These are phyloP conservation scores for Alfaro cultratus DNA, from an alignment of 2,797 vertebrate species.

Conservation along the genomic window DNA sequence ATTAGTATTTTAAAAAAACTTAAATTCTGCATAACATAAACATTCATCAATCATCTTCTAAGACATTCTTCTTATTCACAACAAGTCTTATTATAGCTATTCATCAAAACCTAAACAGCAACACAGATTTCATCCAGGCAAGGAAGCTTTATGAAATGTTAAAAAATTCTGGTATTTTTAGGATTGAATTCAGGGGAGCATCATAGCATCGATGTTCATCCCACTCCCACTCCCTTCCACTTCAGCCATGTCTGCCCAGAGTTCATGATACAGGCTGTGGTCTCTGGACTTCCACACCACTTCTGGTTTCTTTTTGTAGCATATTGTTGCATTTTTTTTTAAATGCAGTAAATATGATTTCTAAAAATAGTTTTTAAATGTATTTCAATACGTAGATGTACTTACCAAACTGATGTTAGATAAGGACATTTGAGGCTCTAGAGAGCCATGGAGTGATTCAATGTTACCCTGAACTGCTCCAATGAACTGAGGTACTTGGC, in stretches of 20 bases:
- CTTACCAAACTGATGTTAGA: background rate
- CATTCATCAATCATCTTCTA: no score
- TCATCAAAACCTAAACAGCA: no score
- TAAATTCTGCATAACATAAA: no score
- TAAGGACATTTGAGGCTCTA: background rate
- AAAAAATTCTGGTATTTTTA: background rate
- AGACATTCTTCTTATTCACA: no score
- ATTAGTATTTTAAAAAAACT: no score
- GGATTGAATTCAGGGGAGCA: background rate
- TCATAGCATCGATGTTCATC: constrained; percentile 1
- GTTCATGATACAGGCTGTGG: constrained; percentile 75
- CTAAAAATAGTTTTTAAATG: background rate
- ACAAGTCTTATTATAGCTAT: no score
- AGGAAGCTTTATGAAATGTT: background rate
- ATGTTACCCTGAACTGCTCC: constrained; percentile 25
- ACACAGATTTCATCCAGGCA: background rate
- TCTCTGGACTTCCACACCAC: constrained; percentile 89
- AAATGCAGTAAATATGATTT: background rate
- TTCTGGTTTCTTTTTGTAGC: constrained; percentile 59
- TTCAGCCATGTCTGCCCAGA: constrained; percentile 87
- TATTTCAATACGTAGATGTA: background rate
- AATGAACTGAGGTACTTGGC: constrained; percentile 35
- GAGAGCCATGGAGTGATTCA: constrained; percentile 24
- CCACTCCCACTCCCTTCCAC: constrained; percentile 55
- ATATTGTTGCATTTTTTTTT: background rate